Percentiles rank a stretch among this genome's conserved stretches.
Conservation (phyloP, 1,140 invertebrate species). For the Antheraea pernyi region DNA sequence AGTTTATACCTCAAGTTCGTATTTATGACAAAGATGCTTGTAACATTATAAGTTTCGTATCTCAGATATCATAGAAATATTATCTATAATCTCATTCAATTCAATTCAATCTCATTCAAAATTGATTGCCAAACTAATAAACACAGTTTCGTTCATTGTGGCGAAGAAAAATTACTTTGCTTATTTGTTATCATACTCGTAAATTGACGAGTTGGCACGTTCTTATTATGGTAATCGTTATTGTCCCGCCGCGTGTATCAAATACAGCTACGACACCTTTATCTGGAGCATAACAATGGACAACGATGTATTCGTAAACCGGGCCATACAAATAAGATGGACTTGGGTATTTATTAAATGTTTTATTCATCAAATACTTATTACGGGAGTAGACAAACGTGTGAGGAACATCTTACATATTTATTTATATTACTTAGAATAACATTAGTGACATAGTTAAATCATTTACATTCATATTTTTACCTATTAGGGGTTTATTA, state of each 20-base stretch:
- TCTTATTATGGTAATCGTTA: slow-evolving; percentile 21
- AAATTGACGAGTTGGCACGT: slow-evolving; percentile 1
- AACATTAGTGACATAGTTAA: neutral
- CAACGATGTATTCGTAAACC: neutral
- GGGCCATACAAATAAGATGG: slow-evolving; percentile 27
- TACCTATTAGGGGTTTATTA: neutral
- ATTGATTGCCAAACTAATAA: neutral
- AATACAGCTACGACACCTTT: neutral
- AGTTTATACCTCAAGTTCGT: too few relatives aligned
- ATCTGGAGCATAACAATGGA: neutral
- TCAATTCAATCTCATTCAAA: too few relatives aligned
- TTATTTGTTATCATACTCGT: neutral
- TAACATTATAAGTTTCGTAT: too few relatives aligned
- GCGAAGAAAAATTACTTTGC: neutral
- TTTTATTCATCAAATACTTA: slow-evolving; percentile 29
- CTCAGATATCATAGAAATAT: too few relatives aligned
- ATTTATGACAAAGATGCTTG: too few relatives aligned
- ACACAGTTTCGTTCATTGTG: neutral
- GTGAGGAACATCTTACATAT: neutral
- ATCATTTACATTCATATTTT: neutral
- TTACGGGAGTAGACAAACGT: neutral
- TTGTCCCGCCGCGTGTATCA: neutral
- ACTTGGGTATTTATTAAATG: slow-evolving; percentile 33
- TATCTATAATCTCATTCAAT: neutral
- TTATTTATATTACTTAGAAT: neutral